Percentiles rank a stretch among this genome's conserved stretches.
Evolutionary conservation across 2,797 vertebrate species (phyloP).

Genomic region (Alca torda): DNA sequence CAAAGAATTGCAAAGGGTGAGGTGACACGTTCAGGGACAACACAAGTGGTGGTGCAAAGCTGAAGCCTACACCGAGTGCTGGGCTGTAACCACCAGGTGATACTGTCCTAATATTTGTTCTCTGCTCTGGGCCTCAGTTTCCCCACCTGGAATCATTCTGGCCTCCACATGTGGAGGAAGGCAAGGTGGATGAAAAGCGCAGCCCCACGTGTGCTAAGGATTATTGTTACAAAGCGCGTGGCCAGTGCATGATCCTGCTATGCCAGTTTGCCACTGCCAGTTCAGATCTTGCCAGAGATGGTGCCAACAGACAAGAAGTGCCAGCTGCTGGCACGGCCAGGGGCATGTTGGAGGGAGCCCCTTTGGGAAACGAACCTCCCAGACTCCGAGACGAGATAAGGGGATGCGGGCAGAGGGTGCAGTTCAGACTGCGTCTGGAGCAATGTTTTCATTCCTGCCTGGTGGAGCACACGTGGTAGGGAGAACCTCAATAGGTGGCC

Average conservation of each 20-base stretch:
- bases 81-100: not conserved
- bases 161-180: not conserved
- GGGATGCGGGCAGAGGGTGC: not conserved
- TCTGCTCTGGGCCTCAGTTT: not conserved
- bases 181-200: not conserved
- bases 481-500: constrained; percentile 36
- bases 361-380: not conserved
- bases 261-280: not conserved
- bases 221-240: not conserved
- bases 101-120: not conserved
- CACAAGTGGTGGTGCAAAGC: not conserved
- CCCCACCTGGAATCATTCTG: not conserved
- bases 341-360: not conserved
- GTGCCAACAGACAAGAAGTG: not conserved
- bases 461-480: not conserved
- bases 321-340: not conserved
- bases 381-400: not conserved
- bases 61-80: not conserved
- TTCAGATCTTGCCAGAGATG: not conserved
- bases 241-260: not conserved
- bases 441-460: not conserved
- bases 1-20: not conserved
- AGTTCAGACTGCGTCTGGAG: not conserved
- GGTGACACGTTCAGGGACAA: not conserved
- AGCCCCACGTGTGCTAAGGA: not conserved